Conservation (phyloP, 2,797 vertebrate species). For the Trematomus bernacchii region DNA sequence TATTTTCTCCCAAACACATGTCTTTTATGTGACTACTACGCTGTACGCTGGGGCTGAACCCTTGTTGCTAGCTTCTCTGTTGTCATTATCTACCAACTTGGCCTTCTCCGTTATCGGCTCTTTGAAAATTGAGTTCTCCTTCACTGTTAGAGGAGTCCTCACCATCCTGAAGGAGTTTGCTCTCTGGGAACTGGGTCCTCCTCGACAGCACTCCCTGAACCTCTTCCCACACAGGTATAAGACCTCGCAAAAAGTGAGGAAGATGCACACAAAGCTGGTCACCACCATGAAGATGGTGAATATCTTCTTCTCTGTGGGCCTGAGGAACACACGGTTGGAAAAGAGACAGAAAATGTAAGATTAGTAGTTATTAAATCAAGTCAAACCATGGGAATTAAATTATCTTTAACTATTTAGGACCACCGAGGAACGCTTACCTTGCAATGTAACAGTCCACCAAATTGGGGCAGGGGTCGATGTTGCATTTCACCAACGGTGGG, state of each 20-base stretch:
- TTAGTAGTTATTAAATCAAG: neutral
- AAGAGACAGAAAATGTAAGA: neutral
- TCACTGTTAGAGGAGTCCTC: conserved; percentile 47
- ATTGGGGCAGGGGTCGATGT: conserved; percentile 87
- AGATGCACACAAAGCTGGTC: conserved; percentile 85
- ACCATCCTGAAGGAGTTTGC: conserved; percentile 56
- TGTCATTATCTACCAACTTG: conserved; percentile 10
- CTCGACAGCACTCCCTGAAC: conserved; percentile 69
- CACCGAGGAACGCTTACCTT: conserved; percentile 51
- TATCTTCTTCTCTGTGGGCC: conserved; percentile 90
- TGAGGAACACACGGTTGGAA: conserved; percentile 41
- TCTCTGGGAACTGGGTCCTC: neutral
- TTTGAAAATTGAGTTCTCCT: conserved; percentile 42
- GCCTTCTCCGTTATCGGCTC: conserved; percentile 33
- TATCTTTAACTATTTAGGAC: neutral
- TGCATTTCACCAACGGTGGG: conserved; percentile 89
- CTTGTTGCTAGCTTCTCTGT: conserved; percentile 22
- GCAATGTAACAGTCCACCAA: conserved; percentile 90
- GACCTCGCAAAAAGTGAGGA: conserved; percentile 85
- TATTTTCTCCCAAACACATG: neutral
- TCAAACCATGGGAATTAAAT: neutral
- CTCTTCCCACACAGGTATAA: conserved; percentile 87
- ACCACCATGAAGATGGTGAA: conserved; percentile 89
- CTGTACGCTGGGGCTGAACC: conserved; percentile 61
- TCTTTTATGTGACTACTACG: conserved; percentile 53